phyloP scores from a whole-genome alignment of 2,888 invertebrate genomes.

The Drosophila heteroneura region DNA sequence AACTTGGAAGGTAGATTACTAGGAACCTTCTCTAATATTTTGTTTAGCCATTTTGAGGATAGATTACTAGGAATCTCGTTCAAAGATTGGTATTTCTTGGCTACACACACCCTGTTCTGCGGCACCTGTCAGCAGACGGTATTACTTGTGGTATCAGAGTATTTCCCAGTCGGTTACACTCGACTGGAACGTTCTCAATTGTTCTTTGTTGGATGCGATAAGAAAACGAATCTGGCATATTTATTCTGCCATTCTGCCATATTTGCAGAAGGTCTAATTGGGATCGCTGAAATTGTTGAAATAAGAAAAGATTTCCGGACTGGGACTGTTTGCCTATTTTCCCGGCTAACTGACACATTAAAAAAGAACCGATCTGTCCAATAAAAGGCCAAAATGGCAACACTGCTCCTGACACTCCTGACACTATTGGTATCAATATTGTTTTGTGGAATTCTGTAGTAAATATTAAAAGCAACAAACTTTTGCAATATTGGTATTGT shows the following conservation, averaged over 20 bases:
- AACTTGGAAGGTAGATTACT: too few species aligned
- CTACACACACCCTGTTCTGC: too few species aligned
- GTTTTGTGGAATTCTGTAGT: neutral
- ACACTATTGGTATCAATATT: neutral
- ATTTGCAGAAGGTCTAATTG: neutral
- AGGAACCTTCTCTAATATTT: too few species aligned
- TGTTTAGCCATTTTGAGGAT: too few species aligned
- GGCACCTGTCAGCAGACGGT: neutral
- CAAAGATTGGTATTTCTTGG: neutral
- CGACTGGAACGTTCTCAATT: neutral
- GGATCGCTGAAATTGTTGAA: neutral
- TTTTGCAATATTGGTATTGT: too few species aligned
- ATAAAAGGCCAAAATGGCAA: neutral
- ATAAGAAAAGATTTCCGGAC: neutral
- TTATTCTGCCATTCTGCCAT: neutral
- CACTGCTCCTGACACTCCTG: neutral
- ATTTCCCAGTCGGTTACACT: neutral
- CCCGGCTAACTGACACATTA: neutral
- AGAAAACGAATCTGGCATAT: neutral
- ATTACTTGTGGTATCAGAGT: neutral
- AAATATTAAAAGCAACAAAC: neutral
- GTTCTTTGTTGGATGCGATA: neutral
- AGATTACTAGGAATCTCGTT: too few species aligned
- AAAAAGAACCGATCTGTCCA: neutral
- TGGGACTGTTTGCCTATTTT: neutral